A percentile compares a stretch with the other conserved stretches of the same genome.
Evolutionary conservation across 1,140 invertebrate genomes (phyloP).

Genomic region (Stegodyphus dumicola): DNA sequence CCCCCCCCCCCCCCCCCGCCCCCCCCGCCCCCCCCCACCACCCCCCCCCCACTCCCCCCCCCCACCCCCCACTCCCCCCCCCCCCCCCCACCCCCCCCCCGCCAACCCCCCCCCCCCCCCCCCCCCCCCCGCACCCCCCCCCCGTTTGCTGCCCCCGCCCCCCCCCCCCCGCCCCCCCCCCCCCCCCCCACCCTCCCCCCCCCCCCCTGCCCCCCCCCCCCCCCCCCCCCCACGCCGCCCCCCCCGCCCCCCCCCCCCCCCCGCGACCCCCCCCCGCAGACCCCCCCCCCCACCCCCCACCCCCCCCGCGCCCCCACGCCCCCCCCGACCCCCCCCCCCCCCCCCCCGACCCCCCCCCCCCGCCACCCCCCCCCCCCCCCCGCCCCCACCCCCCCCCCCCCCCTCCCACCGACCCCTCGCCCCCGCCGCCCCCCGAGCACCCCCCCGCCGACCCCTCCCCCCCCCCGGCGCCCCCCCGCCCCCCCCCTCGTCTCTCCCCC

Average conservation of each 20-base stretch:
- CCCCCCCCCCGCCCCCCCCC: too few species aligned
- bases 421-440: not conserved
- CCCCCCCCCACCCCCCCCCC: too few species aligned
- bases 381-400: not conserved
- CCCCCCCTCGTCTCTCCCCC: not conserved
- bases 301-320: not conserved
- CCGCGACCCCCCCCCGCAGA: not conserved
- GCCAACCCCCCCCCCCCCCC: too few species aligned
- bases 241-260: not conserved
- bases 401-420: not conserved
- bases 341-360: not conserved
- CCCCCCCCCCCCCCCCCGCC: too few species aligned
- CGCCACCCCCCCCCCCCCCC: constrained; percentile 7
- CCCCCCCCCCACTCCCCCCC: too few species aligned
- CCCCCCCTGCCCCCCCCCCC: constrained; percentile 16
- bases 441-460: not conserved
- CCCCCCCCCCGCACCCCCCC: too few species aligned
- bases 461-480: not conserved
- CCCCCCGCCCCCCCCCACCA: too few species aligned
- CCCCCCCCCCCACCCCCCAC: not conserved
- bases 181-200: not conserved
- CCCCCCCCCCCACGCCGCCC: constrained; percentile 8
- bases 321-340: not conserved
- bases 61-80: too few species aligned
- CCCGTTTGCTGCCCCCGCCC: not conserved